Conservation (phyloP, 2,797 vertebrate species). For the Gallinago stenura region DNA sequence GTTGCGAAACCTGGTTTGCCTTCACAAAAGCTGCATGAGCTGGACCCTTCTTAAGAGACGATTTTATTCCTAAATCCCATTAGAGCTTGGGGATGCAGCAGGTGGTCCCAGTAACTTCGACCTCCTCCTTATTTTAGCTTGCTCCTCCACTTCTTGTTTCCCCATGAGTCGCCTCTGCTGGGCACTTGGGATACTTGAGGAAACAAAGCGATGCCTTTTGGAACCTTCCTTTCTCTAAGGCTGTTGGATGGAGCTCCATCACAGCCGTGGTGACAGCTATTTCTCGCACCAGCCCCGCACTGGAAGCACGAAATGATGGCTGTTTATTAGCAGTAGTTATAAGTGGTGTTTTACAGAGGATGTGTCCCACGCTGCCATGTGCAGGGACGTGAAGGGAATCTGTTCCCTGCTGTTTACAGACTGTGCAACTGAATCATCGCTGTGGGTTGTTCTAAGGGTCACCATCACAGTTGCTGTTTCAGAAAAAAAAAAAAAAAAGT, state of each 20-base stretch:
- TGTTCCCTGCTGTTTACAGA: background rate
- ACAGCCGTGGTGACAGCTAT: background rate
- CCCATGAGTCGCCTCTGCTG: rapidly evolving
- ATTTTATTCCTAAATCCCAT: background rate
- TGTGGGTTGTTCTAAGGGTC: background rate
- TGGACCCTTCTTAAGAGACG: background rate
- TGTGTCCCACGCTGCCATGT: background rate
- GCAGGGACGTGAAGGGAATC: background rate
- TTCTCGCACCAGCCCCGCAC: background rate
- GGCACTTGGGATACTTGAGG: background rate
- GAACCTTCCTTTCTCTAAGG: background rate
- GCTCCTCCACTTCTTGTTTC: background rate
- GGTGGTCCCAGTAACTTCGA: background rate
- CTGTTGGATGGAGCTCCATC: background rate
- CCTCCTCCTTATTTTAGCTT: background rate
- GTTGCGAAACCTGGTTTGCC: background rate
- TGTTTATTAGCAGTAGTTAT: background rate
- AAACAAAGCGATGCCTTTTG: background rate
- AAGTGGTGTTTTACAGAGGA: background rate
- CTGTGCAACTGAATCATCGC: background rate
- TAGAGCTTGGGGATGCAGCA: background rate
- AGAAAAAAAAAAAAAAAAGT: background rate
- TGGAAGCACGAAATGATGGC: background rate
- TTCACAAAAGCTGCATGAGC: background rate
- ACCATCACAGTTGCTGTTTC: background rate